phyloP scores from a whole-genome alignment of 35 echinoderm and acorn worm genomes.

The Apostichopus parvimensis region DNA sequence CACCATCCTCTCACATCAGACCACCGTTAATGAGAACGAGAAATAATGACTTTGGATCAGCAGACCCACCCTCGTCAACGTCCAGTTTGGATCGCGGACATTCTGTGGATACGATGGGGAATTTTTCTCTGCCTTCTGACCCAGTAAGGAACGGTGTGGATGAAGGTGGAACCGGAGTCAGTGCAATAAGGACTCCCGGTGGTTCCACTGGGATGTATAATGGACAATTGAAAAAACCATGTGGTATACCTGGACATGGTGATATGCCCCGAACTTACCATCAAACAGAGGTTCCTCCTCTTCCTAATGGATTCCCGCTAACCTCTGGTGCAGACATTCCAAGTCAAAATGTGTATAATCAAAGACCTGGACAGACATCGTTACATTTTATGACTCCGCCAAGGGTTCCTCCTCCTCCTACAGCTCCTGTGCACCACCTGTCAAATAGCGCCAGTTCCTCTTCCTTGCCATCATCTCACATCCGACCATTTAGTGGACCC shows the following conservation, averaged over 20 bases:
- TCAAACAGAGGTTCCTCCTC: background rate
- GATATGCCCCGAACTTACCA: background rate
- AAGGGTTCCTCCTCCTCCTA: constrained; percentile 6
- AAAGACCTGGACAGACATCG: background rate
- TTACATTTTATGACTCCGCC: background rate
- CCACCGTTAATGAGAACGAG: constrained; percentile 16
- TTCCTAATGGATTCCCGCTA: background rate
- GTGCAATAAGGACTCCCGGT: background rate
- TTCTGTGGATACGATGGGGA: background rate
- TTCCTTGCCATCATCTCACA: constrained; percentile 28
- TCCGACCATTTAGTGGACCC: background rate
- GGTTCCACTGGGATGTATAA: background rate
- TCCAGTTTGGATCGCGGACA: background rate
- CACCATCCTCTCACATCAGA: background rate
- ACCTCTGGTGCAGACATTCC: background rate
- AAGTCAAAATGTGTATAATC: background rate
- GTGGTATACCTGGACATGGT: background rate
- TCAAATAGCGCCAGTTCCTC: constrained; percentile 26
- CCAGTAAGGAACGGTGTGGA: background rate
- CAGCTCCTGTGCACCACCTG: background rate
- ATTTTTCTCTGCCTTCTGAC: background rate
- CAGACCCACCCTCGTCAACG: background rate
- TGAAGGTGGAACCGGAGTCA: background rate
- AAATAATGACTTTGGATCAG: constrained; percentile 21
- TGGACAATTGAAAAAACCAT: background rate